phyloP scores from a whole-genome alignment of 2,888 invertebrate genomes.

The Callimorpha dominula region DNA sequence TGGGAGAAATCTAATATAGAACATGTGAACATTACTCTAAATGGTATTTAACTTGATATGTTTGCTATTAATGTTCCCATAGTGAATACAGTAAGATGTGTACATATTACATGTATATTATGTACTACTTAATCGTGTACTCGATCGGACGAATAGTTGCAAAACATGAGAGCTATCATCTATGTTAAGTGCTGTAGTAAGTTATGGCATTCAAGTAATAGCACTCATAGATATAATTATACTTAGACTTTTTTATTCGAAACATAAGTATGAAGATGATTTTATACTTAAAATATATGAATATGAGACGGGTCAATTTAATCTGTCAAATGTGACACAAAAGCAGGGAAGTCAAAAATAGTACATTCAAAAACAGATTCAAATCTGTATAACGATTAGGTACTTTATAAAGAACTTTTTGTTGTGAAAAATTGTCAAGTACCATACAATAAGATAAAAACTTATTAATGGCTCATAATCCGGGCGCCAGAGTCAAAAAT shows the following conservation, averaged over 20 bases:
- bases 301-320: no score
- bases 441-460: background rate
- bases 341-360: no score
- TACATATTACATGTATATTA: slow-evolving; percentile 1
- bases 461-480: no score
- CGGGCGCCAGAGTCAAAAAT: no score
- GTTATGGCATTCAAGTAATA: background rate
- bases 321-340: no score
- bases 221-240: slow-evolving; percentile 1
- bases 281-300: no score
- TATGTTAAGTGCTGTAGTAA: slow-evolving; percentile 7
- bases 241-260: background rate
- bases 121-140: slow-evolving; percentile 33
- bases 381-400: background rate
- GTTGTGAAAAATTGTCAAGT: no score
- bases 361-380: background rate
- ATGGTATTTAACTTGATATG: slow-evolving; percentile 45
- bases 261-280: background rate
- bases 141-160: slow-evolving; percentile 28
- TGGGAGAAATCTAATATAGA: slow-evolving; percentile 78
- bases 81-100: slow-evolving; percentile 42
- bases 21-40: slow-evolving; percentile 74
- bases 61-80: slow-evolving; percentile 38
- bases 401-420: background rate
- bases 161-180: slow-evolving; percentile 24